Percentiles rank a stretch among this genome's conserved stretches.
Evolutionary conservation across 2,797 vertebrate genomes (phyloP).

Genomic region (Otus scops): DNA sequence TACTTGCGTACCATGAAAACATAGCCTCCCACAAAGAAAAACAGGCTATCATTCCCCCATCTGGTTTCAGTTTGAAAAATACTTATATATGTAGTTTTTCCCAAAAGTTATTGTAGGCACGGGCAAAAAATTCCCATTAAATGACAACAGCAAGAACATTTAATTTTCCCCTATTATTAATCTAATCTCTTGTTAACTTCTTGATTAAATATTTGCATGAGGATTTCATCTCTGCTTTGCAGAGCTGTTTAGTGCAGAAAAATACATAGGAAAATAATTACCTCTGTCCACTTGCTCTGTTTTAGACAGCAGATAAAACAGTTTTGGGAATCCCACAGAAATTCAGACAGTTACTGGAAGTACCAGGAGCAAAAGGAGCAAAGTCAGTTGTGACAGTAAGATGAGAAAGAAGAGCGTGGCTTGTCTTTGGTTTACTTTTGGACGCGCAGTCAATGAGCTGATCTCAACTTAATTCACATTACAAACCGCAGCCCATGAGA

Average conservation of each 20-base stretch:
- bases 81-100: background rate
- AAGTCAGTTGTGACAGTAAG: background rate
- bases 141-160: conserved; percentile 32
- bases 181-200: conserved; percentile 18
- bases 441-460: background rate
- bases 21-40: conserved; percentile 31
- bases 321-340: background rate
- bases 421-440: background rate
- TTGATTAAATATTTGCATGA: background rate
- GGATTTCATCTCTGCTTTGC: conserved; percentile 7
- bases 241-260: background rate
- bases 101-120: conserved; percentile 8
- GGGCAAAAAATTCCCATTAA: conserved; percentile 1
- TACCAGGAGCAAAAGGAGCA: background rate
- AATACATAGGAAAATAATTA: background rate
- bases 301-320: background rate
- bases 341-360: background rate
- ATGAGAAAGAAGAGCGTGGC: background rate
- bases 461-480: background rate
- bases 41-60: conserved; percentile 16
- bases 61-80: conserved; percentile 60
- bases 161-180: background rate
- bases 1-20: conserved; percentile 4
- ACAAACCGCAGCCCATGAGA: background rate
- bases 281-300: background rate